These are phyloP conservation scores for Hypselothyrea guttata DNA, from an alignment of 2,888 invertebrate species.

Conservation along the genomic window DNA sequence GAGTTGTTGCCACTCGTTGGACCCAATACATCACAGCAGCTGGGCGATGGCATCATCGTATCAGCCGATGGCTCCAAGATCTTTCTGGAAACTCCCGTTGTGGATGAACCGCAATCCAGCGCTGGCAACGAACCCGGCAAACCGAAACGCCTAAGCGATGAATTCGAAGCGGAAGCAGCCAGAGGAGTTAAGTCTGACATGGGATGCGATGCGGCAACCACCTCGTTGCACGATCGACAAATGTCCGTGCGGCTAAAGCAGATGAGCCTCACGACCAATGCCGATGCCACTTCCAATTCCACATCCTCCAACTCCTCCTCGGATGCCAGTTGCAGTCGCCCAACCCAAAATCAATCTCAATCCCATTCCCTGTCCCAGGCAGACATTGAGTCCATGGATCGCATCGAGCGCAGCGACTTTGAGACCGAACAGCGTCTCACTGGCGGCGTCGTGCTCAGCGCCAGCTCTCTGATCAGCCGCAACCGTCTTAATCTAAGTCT, in stretches of 20 bases:
- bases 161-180: constrained; percentile 76
- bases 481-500: constrained; percentile 81
- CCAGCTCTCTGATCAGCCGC: constrained; percentile 78
- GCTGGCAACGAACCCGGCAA: constrained; percentile 56
- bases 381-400: constrained; percentile 82
- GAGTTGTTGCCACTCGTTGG: constrained; percentile 31
- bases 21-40: constrained; percentile 61
- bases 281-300: constrained; percentile 5
- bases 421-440: constrained; percentile 81
- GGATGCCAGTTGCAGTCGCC: constrained; percentile 20
- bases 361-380: constrained; percentile 52
- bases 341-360: background rate
- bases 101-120: constrained; percentile 77
- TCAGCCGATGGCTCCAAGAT: constrained; percentile 77
- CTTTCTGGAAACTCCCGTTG: constrained; percentile 81
- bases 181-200: constrained; percentile 43
- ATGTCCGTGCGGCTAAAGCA: constrained; percentile 80
- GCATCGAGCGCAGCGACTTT: constrained; percentile 81
- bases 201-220: constrained; percentile 46
- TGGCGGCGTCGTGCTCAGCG: constrained; percentile 80
- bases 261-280: constrained; percentile 73
- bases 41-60: constrained; percentile 61
- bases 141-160: constrained; percentile 82
- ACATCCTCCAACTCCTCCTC: too few species aligned
- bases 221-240: constrained; percentile 71